Evolutionary conservation across 2,113 vertebrate genomes (phyloP).

Genomic region (Oreochromis aureus): DNA sequence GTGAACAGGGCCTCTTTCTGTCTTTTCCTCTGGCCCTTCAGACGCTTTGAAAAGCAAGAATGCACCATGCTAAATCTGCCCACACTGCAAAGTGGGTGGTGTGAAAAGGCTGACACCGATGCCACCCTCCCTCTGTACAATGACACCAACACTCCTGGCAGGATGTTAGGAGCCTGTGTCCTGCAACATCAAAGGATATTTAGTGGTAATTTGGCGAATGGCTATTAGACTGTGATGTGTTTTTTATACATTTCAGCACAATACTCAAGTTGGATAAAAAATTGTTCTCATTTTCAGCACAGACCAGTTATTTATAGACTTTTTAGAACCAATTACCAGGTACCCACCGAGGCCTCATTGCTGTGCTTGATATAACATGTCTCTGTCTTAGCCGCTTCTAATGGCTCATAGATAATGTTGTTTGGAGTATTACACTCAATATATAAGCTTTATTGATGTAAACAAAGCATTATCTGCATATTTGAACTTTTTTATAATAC

Average conservation of each 20-base stretch:
- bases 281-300: background rate
- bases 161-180: background rate
- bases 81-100: constrained; percentile 23
- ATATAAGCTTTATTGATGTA: background rate
- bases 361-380: background rate
- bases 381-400: background rate
- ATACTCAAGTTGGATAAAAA: background rate
- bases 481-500: background rate
- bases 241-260: background rate
- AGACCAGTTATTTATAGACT: background rate
- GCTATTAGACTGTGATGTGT: background rate
- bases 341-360: background rate
- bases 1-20: constrained; percentile 11
- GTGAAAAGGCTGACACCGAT: constrained; percentile 42
- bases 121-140: constrained; percentile 46
- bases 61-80: constrained; percentile 50
- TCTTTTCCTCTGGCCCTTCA: constrained; percentile 1
- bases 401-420: background rate
- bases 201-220: background rate
- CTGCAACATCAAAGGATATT: background rate
- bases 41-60: constrained; percentile 50
- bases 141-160: constrained; percentile 40
- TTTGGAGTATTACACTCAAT: background rate
- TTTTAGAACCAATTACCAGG: background rate
- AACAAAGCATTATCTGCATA: background rate